phyloP scores from a whole-genome alignment of 2,888 invertebrate species.

The Macrosiphum euphorbiae region DNA sequence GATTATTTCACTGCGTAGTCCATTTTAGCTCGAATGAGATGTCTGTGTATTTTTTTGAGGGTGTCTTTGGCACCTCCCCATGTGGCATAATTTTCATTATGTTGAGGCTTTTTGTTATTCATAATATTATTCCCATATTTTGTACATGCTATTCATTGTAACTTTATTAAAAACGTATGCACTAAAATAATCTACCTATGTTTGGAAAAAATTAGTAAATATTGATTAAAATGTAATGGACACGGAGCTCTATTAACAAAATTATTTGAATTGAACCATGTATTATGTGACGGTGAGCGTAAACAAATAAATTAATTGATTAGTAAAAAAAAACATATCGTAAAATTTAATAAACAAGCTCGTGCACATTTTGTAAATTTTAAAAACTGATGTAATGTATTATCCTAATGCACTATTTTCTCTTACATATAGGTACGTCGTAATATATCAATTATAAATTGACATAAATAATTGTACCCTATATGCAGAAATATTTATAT shows the following conservation, averaged over 20 bases:
- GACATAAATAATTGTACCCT: too few relatives aligned
- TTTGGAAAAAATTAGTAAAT: background rate
- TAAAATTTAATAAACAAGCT: background rate
- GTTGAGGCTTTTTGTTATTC: background rate
- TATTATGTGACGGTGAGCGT: background rate
- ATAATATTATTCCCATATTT: background rate
- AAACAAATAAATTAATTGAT: background rate
- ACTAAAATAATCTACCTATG: background rate
- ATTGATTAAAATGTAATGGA: background rate
- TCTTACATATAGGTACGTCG: background rate
- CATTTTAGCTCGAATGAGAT: background rate
- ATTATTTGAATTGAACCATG: background rate
- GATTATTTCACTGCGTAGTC: too few relatives aligned
- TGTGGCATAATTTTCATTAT: background rate
- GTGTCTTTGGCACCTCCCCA: background rate
- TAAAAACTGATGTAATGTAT: background rate
- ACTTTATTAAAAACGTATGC: background rate
- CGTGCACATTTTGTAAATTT: background rate
- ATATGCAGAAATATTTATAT: background rate
- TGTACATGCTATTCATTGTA: background rate
- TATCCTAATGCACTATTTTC: background rate
- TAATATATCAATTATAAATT: background rate
- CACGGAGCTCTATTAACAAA: background rate
- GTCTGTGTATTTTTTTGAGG: background rate
- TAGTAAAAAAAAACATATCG: background rate